Conservation (phyloP, 2,113 vertebrate genomes). For the Pantherophis guttatus region DNA sequence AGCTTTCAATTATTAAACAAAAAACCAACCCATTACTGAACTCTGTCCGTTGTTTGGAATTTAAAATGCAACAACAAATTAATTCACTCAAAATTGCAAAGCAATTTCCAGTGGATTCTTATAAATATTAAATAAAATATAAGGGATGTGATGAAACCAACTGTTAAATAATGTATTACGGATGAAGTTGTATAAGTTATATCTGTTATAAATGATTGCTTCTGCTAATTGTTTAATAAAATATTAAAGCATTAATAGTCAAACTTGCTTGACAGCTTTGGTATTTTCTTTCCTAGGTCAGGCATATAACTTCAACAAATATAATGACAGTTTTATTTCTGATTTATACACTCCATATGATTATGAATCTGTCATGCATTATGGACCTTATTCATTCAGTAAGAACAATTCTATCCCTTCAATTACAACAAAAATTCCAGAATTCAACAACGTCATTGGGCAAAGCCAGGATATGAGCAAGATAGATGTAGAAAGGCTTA, state of each 20-base stretch:
- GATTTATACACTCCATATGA: conserved; percentile 92
- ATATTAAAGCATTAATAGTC: background rate
- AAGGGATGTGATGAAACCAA: background rate
- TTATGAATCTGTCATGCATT: conserved; percentile 93
- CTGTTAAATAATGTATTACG: background rate
- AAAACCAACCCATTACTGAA: background rate
- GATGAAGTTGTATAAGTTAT: background rate
- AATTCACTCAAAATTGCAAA: background rate
- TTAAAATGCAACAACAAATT: background rate
- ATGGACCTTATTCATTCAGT: conserved; percentile 86
- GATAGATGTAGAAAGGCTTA: conserved; percentile 81
- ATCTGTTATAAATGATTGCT: background rate
- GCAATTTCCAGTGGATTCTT: background rate
- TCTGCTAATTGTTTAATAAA: too few species aligned
- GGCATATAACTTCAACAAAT: conserved; percentile 83
- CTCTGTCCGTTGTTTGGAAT: background rate
- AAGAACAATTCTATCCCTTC: conserved; percentile 79
- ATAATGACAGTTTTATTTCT: conserved; percentile 76
- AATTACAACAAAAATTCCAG: conserved; percentile 87
- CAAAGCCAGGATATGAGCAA: conserved; percentile 86
- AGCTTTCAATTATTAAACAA: background rate
- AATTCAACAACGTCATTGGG: conserved; percentile 83
- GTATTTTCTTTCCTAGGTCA: conserved; percentile 60
- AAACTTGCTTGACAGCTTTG: background rate
- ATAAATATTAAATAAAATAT: background rate